These are phyloP conservation scores for Forbesichthys papilliferus DNA, from an alignment of 2,113 vertebrate species.

Conservation along the genomic window DNA sequence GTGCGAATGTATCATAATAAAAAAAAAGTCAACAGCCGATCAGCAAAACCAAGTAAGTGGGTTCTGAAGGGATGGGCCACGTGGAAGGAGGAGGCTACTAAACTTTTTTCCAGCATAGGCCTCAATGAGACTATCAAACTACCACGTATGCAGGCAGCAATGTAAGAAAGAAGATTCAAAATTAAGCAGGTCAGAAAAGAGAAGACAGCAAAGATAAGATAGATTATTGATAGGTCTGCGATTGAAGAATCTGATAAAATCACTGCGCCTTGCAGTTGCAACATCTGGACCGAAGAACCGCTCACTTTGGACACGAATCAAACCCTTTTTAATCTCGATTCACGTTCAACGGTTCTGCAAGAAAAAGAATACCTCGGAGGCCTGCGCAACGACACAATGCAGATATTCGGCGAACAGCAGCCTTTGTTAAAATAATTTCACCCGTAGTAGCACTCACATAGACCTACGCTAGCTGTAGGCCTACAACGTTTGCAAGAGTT, in stretches of 20 bases:
- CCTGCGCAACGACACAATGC: slow-evolving; percentile 44
- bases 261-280: slow-evolving; percentile 36
- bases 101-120: slow-evolving; percentile 47
- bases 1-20: too few species aligned
- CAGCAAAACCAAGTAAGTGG: slow-evolving; percentile 35
- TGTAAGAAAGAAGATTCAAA: slow-evolving; percentile 43
- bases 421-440: slow-evolving; percentile 14
- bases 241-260: slow-evolving; percentile 18
- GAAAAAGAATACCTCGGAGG: not conserved
- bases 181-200: slow-evolving; percentile 29
- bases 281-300: slow-evolving; percentile 47
- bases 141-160: slow-evolving; percentile 77
- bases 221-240: not conserved
- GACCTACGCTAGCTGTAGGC: not conserved
- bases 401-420: slow-evolving; percentile 22
- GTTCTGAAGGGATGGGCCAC: slow-evolving; percentile 56
- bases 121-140: slow-evolving; percentile 53
- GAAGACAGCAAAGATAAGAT: slow-evolving; percentile 33
- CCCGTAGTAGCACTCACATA: not conserved
- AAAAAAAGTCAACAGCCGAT: not conserved
- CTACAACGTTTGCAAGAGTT: not conserved
- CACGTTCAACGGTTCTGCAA: not conserved
- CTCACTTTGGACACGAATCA: slow-evolving; percentile 23
- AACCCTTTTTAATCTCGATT: slow-evolving; percentile 26
- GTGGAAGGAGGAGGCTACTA: slow-evolving; percentile 45